Conservation (phyloP, 2,113 vertebrate species). For the Hemibagrus wyckioides region DNA sequence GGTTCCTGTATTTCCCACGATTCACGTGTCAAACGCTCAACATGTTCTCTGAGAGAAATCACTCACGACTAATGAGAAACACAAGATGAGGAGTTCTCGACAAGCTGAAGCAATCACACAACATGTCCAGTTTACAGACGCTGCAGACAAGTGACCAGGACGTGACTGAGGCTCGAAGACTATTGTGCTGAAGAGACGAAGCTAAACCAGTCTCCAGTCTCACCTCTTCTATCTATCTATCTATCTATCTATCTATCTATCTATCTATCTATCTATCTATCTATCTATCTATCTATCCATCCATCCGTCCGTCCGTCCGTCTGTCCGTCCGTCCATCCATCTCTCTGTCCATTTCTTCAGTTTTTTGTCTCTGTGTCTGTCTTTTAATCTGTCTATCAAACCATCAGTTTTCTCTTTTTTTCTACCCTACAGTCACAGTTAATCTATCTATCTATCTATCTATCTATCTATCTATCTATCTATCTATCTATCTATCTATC, state of each 20-base stretch:
- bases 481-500: background rate
- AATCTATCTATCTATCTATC: background rate
- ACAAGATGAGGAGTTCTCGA: background rate
- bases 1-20: constrained; percentile 24
- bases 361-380: background rate
- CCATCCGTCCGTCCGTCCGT: background rate
- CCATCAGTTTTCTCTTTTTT: background rate
- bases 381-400: background rate
- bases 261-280: background rate
- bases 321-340: background rate
- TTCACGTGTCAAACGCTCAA: background rate
- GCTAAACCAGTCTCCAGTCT: background rate
- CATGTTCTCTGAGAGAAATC: background rate
- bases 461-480: background rate
- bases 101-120: constrained; percentile 4
- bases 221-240: background rate
- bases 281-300: background rate
- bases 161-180: no score
- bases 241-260: background rate
- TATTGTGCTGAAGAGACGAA: background rate
- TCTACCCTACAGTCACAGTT: background rate
- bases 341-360: background rate
- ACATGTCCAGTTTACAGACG: background rate
- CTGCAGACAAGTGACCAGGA: background rate
- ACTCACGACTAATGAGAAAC: constrained; percentile 5